phyloP scores from a whole-genome alignment of 2,113 vertebrate genomes.

The Podiceps cristatus region DNA sequence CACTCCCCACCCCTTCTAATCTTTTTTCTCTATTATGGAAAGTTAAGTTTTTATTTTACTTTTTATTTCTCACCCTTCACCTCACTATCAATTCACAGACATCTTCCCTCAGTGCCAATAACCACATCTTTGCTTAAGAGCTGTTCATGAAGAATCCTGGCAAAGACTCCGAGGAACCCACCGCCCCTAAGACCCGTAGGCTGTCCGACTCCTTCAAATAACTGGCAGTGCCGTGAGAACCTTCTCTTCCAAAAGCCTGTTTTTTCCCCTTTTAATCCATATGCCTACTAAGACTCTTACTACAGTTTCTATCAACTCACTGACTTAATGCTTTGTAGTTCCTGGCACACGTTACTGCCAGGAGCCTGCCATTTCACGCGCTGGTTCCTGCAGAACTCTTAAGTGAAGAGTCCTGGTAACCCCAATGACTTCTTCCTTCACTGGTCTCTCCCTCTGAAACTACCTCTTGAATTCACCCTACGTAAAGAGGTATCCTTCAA shows the following conservation, averaged over 20 bases:
- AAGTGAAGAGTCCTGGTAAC: not conserved
- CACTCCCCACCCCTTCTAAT: not conserved
- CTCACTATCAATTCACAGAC: not conserved
- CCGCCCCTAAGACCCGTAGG: rapidly evolving
- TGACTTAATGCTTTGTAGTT: not conserved
- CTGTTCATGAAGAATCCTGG: not conserved
- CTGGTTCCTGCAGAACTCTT: not conserved
- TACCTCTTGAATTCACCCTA: not conserved
- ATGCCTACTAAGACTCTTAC: not conserved
- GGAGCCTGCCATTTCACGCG: not conserved
- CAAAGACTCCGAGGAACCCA: not conserved
- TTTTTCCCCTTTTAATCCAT: not conserved
- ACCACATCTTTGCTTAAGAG: not conserved
- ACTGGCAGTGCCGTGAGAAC: not conserved
- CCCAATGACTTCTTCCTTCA: not conserved
- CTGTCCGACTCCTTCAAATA: not conserved
- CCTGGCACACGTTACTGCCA: not conserved
- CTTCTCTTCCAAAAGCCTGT: not conserved
- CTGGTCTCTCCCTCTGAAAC: not conserved
- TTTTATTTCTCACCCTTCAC: not conserved
- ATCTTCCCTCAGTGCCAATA: not conserved
- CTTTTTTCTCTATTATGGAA: not conserved
- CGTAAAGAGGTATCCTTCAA: not conserved
- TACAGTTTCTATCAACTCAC: not conserved
- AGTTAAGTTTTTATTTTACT: not conserved